Percentiles rank a stretch among this genome's conserved stretches.
Conservation (phyloP, 2,888 invertebrate genomes). For the Lingula anatina region DNA sequence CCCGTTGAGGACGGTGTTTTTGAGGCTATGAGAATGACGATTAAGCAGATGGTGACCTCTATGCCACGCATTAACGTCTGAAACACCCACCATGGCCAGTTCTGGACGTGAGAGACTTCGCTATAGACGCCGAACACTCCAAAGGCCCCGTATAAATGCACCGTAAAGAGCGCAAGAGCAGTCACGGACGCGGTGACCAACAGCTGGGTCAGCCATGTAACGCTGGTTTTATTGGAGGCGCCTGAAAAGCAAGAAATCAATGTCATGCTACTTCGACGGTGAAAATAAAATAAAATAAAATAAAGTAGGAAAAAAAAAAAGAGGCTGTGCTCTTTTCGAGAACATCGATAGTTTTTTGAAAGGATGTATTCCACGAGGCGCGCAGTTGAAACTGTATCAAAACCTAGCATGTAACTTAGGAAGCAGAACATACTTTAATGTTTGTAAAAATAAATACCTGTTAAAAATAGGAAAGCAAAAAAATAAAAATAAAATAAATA, state of each 20-base stretch:
- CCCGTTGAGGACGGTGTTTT: no score
- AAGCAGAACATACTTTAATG: no score
- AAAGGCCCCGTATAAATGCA: slow-evolving; percentile 19
- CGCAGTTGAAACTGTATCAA: no score
- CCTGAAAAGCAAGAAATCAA: background rate
- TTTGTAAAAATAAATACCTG: no score
- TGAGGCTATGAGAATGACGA: no score
- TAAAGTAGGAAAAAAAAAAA: background rate
- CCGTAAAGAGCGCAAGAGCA: slow-evolving; percentile 15
- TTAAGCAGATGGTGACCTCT: slow-evolving; percentile 15
- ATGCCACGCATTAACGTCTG: slow-evolving; percentile 22
- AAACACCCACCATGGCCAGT: slow-evolving; percentile 29
- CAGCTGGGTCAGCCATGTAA: slow-evolving; percentile 13
- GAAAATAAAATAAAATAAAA: background rate
- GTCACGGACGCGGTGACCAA: slow-evolving; percentile 13
- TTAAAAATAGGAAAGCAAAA: no score
- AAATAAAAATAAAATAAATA: no score
- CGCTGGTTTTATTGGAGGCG: no score
- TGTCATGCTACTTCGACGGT: background rate
- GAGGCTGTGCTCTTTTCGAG: background rate
- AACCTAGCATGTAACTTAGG: no score
- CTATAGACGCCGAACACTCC: slow-evolving; percentile 24
- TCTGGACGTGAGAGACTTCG: slow-evolving; percentile 15
- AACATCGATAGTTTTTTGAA: no score
- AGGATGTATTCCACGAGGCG: no score